Evolutionary conservation across 2,888 invertebrate genomes (phyloP).

Genomic region (Quadroppia sp.): DNA sequence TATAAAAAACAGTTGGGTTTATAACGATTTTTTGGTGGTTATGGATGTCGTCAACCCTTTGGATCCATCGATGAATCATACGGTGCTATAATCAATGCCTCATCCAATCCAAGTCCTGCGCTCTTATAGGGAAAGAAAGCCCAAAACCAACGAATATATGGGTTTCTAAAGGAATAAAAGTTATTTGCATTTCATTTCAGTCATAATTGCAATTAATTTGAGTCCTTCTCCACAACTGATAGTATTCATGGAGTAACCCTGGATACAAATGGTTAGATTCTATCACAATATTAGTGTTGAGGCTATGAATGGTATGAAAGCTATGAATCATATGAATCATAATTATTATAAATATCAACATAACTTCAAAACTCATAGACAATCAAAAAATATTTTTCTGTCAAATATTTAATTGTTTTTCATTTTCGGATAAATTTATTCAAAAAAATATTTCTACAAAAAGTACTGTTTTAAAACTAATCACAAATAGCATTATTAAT

Average conservation of each 20-base stretch:
- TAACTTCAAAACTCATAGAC: no score
- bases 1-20: no score
- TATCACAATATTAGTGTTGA: background rate
- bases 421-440: no score
- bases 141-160: background rate
- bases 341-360: no score
- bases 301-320: background rate
- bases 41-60: conserved; percentile 2
- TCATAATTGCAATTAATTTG: conserved; percentile 15
- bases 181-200: background rate
- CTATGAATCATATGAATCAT: no score
- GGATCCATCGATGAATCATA: conserved; percentile 20
- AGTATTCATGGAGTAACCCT: conserved; percentile 6
- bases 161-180: background rate
- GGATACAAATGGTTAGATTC: conserved; percentile 15
- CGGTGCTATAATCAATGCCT: background rate
- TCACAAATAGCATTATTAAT: no score
- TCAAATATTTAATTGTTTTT: no score
- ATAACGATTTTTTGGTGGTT: background rate
- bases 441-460: no score
- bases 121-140: background rate
- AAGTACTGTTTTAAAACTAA: no score
- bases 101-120: background rate
- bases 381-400: no score
- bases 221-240: background rate